phyloP scores from a whole-genome alignment of 2,113 vertebrate species.

The Burhinus bistriatus region DNA sequence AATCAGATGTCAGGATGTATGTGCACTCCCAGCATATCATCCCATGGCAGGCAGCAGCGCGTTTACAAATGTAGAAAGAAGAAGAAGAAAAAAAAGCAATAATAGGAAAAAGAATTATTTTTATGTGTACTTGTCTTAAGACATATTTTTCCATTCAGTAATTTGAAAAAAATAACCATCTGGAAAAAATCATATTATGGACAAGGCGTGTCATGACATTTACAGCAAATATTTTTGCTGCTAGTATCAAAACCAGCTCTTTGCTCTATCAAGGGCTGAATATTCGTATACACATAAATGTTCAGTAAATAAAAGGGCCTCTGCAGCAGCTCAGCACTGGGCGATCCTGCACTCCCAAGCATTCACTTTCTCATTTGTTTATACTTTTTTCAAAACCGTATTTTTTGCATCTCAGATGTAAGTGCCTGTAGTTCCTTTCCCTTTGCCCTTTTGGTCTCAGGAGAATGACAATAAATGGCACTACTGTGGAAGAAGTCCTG shows the following conservation, averaged over 20 bases:
- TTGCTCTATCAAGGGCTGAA: slow-evolving; percentile 66
- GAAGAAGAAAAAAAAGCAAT: slow-evolving; percentile 30
- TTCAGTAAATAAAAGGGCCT: slow-evolving; percentile 68
- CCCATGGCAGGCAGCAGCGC: slow-evolving; percentile 56
- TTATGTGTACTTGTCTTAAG: slow-evolving; percentile 73
- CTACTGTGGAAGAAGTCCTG: slow-evolving; percentile 51
- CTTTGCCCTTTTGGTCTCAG: slow-evolving; percentile 50
- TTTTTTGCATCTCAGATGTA: slow-evolving; percentile 49
- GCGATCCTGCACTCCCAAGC: slow-evolving; percentile 18
- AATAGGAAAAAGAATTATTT: slow-evolving; percentile 74
- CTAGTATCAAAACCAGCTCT: slow-evolving; percentile 74
- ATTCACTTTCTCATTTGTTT: slow-evolving; percentile 62
- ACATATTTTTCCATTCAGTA: slow-evolving; percentile 77
- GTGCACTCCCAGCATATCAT: slow-evolving; percentile 63
- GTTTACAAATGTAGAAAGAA: slow-evolving; percentile 53
- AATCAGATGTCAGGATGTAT: slow-evolving; percentile 72
- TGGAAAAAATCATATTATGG: slow-evolving; percentile 81
- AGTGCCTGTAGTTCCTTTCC: slow-evolving; percentile 54
- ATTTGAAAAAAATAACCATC: slow-evolving; percentile 79
- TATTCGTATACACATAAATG: slow-evolving; percentile 62
- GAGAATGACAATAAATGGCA: slow-evolving; percentile 53
- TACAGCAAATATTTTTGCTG: slow-evolving; percentile 80
- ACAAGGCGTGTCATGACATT: slow-evolving; percentile 81
- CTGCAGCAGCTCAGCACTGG: slow-evolving; percentile 65
- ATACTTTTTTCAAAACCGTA: slow-evolving; percentile 45